Percentiles rank a stretch among this genome's conserved stretches.
phyloP scores from a whole-genome alignment of 2,113 vertebrate species.

The Pithys albifrons region DNA sequence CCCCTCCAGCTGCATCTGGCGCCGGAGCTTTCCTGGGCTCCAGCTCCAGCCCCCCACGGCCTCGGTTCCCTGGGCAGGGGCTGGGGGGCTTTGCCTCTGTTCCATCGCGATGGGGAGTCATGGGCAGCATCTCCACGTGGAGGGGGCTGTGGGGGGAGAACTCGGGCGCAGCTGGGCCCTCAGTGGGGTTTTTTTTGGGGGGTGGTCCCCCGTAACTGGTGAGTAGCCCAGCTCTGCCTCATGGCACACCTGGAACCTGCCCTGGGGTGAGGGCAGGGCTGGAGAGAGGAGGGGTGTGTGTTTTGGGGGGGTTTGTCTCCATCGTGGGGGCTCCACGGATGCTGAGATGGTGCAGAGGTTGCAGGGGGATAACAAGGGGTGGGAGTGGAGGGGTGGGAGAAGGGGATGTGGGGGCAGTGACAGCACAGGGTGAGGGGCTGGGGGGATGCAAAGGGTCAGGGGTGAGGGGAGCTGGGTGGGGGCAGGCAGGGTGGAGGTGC shows the following conservation, averaged over 20 bases:
- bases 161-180: background rate
- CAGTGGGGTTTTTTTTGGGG: background rate
- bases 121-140: too few species aligned
- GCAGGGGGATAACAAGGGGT: background rate
- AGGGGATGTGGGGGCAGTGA: background rate
- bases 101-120: too few species aligned
- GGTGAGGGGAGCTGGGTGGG: background rate
- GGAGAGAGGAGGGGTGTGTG: background rate
- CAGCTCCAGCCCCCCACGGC: background rate
- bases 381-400: background rate
- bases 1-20: background rate
- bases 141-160: background rate
- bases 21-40: background rate
- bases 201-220: background rate
- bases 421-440: background rate
- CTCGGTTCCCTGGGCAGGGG: background rate
- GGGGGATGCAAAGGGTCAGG: background rate
- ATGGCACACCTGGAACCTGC: background rate
- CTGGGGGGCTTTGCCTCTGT: background rate
- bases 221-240: background rate
- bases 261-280: background rate
- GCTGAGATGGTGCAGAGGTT: background rate
- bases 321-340: background rate
- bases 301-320: background rate
- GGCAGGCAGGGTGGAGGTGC: too few species aligned